A percentile compares a stretch with the other conserved stretches of the same genome.
These are phyloP conservation scores for Cheilosia grossa DNA, from an alignment of 2,888 invertebrate species.

Conservation along the genomic window DNA sequence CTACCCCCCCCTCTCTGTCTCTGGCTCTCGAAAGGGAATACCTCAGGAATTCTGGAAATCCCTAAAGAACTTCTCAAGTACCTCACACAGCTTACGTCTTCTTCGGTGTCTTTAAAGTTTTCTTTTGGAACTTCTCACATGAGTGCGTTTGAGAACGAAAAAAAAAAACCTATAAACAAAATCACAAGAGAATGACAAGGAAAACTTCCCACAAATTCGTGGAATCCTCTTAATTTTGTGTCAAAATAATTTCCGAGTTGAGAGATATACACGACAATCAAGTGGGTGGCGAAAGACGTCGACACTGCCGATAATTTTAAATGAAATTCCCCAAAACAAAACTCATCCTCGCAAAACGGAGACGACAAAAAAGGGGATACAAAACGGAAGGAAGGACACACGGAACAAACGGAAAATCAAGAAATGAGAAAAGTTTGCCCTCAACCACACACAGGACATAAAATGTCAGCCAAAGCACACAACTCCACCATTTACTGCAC, in stretches of 20 bases:
- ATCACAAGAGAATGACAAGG: conserved; percentile 21
- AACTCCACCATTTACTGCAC: conserved; percentile 24
- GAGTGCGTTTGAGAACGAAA: conserved; percentile 25
- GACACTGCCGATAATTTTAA: conserved; percentile 59
- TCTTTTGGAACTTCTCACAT: conserved; percentile 35
- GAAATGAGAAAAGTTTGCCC: conserved; percentile 75
- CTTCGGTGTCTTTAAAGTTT: conserved; percentile 24
- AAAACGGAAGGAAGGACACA: conserved; percentile 74
- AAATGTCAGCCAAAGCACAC: conserved; percentile 58
- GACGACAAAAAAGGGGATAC: conserved; percentile 51
- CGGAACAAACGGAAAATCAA: conserved; percentile 75
- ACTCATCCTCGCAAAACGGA: conserved; percentile 50
- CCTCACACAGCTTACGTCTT: conserved; percentile 1
- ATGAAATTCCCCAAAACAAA: conserved; percentile 71
- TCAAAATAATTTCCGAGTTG: conserved; percentile 62
- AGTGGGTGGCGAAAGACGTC: conserved; percentile 19
- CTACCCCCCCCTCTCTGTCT: not conserved
- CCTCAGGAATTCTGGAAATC: conserved; percentile 24
- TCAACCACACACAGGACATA: conserved; percentile 61
- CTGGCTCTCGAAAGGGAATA: not conserved
- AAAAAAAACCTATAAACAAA: not conserved
- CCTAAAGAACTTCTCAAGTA: not conserved
- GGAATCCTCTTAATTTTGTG: conserved; percentile 62
- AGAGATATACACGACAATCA: conserved; percentile 37
- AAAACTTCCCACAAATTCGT: conserved; percentile 26